A percentile compares a stretch with the other conserved stretches of the same genome.
Evolutionary conservation across 2,888 invertebrate species (phyloP).

Genomic region (Megamerina dolium): DNA sequence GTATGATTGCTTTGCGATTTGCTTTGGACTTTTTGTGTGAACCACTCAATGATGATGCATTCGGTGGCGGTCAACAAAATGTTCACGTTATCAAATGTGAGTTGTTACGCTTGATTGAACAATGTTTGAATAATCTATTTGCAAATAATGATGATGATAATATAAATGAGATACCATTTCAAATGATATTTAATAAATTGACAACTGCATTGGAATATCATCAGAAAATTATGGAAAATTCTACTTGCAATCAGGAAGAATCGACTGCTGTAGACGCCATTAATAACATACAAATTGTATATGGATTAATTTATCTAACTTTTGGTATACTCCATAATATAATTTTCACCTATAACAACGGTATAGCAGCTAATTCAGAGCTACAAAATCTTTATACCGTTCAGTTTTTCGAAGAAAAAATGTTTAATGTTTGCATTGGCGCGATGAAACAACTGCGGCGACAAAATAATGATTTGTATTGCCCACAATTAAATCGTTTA

Average conservation of each 20-base stretch:
- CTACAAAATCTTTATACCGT: constrained; percentile 16
- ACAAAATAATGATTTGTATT: constrained; percentile 7
- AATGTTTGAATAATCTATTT: constrained; percentile 42
- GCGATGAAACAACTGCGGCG: constrained; percentile 26
- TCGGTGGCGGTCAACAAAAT: constrained; percentile 25
- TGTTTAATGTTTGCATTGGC: constrained; percentile 35
- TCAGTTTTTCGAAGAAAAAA: constrained; percentile 33
- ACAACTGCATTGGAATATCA: constrained; percentile 22
- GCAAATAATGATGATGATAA: constrained; percentile 32
- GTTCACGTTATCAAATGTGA: constrained; percentile 39
- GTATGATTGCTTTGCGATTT: constrained; percentile 41
- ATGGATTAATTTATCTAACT: constrained; percentile 27
- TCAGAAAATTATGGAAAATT: too few relatives aligned
- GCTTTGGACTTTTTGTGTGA: constrained; percentile 35
- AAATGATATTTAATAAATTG: constrained; percentile 33
- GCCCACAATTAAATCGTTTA: background rate
- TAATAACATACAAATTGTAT: background rate
- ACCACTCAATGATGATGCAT: constrained; percentile 17
- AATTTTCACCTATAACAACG: constrained; percentile 19
- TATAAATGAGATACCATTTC: constrained; percentile 31
- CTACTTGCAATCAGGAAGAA: too few relatives aligned
- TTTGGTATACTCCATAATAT: constrained; percentile 43
- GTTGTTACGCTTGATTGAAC: constrained; percentile 35
- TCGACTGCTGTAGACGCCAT: too few relatives aligned
- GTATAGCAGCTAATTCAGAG: background rate